Percentiles rank a stretch among this genome's conserved stretches.
Evolutionary conservation across 2,113 vertebrate genomes (phyloP).

Genomic region (Uria lomvia): DNA sequence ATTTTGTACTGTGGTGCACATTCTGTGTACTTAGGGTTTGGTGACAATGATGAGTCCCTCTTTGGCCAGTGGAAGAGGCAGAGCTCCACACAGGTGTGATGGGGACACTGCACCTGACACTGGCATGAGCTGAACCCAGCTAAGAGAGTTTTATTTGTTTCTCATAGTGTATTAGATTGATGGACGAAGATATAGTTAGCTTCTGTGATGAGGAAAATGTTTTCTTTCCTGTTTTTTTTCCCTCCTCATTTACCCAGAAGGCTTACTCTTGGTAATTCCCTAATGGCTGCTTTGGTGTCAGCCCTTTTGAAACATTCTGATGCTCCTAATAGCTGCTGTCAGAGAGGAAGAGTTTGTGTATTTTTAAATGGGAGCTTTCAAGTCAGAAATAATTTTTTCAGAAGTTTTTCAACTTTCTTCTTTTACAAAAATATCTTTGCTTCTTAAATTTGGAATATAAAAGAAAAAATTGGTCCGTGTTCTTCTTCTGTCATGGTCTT

Average conservation of each 20-base stretch:
- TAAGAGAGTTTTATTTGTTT: background rate
- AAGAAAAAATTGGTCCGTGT: background rate
- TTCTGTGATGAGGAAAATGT: background rate
- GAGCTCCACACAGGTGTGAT: accelerated
- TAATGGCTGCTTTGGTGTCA: background rate
- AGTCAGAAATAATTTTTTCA: background rate
- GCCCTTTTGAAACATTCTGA: background rate
- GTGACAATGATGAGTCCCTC: background rate
- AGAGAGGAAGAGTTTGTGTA: background rate
- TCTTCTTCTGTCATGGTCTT: background rate
- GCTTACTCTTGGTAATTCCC: background rate
- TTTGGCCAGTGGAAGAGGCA: background rate
- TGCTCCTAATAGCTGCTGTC: background rate
- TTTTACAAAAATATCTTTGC: background rate
- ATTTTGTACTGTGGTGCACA: background rate
- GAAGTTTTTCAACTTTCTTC: background rate
- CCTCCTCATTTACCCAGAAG: background rate
- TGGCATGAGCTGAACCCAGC: background rate
- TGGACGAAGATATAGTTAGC: background rate
- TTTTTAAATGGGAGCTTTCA: background rate
- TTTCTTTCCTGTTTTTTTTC: background rate
- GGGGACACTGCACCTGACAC: no score
- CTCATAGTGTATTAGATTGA: background rate
- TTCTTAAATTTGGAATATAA: background rate
- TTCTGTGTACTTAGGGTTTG: background rate